phyloP scores from a whole-genome alignment of 1,140 invertebrate genomes.

The Laupala kohalensis region DNA sequence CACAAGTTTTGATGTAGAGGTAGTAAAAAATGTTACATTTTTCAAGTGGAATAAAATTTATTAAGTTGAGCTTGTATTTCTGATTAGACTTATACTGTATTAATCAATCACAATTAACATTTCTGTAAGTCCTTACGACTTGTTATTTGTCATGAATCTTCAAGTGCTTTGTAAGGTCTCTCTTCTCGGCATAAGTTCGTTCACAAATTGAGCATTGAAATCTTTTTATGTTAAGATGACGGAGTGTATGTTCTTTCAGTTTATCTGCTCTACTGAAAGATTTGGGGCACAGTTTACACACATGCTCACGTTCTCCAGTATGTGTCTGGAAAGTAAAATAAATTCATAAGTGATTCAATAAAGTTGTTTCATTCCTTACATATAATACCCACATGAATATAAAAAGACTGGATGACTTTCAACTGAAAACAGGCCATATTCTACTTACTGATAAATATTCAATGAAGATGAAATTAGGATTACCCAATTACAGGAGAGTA shows the following conservation, averaged over 20 bases:
- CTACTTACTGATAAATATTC: not conserved
- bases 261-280: conserved; percentile 21
- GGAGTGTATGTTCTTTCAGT: conserved; percentile 16
- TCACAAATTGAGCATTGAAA: conserved; percentile 14
- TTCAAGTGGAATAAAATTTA: too few relatives aligned
- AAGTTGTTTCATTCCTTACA: not conserved
- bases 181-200: conserved; percentile 16
- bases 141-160: conserved; percentile 6
- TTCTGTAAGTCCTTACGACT: too few relatives aligned
- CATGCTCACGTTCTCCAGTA: conserved; percentile 8
- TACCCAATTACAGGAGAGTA: too few relatives aligned
- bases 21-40: too few relatives aligned
- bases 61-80: too few relatives aligned
- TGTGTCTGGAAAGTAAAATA: conserved; percentile 6
- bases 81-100: too few relatives aligned
- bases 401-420: too few relatives aligned
- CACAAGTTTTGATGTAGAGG: not conserved
- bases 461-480: not conserved
- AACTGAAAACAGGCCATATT: too few relatives aligned
- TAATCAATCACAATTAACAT: too few relatives aligned
- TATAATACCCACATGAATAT: too few relatives aligned
- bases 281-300: conserved; percentile 12
- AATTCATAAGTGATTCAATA: not conserved
- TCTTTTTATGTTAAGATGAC: conserved; percentile 17
- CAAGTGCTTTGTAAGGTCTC: conserved; percentile 18